Percentiles rank a stretch among this genome's conserved stretches.
These are phyloP conservation scores for Xestoiulus laeticollis DNA, from an alignment of 2,888 invertebrate genomes.

Conservation along the genomic window DNA sequence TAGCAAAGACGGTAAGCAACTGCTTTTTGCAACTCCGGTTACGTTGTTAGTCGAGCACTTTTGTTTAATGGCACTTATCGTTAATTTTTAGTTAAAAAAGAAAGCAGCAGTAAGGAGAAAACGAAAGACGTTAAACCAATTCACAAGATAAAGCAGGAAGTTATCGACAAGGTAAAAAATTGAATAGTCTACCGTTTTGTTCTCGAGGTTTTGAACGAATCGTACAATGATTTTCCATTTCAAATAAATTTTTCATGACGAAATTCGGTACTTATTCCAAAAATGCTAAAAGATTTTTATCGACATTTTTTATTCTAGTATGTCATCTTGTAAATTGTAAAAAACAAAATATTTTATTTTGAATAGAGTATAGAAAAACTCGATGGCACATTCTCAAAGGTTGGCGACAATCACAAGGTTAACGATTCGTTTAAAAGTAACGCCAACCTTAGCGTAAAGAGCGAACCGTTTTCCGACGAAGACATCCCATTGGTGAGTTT, in stretches of 20 bases:
- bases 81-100: constrained; percentile 56
- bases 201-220: too few species aligned
- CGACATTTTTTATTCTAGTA: too few species aligned
- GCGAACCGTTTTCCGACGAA: constrained; percentile 70
- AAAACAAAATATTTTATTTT: too few species aligned
- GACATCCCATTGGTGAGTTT: constrained; percentile 74
- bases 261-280: too few species aligned
- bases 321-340: too few species aligned
- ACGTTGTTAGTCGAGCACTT: neutral
- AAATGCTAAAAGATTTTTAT: too few species aligned
- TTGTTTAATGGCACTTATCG: constrained; percentile 51
- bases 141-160: constrained; percentile 58
- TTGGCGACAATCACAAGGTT: neutral
- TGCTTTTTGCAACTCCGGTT: neutral
- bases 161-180: neutral
- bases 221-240: too few species aligned
- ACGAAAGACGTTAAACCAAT: constrained; percentile 62
- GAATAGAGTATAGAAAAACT: too few species aligned
- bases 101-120: constrained; percentile 60
- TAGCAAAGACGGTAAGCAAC: constrained; percentile 56
- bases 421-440: neutral
- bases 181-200: neutral
- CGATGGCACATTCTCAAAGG: neutral
- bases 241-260: too few species aligned
- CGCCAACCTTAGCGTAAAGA: constrained; percentile 38